A percentile compares a stretch with the other conserved stretches of the same genome.
Evolutionary conservation across 2,888 invertebrate species (phyloP).

Genomic region (Fissipunctia ypsillon): DNA sequence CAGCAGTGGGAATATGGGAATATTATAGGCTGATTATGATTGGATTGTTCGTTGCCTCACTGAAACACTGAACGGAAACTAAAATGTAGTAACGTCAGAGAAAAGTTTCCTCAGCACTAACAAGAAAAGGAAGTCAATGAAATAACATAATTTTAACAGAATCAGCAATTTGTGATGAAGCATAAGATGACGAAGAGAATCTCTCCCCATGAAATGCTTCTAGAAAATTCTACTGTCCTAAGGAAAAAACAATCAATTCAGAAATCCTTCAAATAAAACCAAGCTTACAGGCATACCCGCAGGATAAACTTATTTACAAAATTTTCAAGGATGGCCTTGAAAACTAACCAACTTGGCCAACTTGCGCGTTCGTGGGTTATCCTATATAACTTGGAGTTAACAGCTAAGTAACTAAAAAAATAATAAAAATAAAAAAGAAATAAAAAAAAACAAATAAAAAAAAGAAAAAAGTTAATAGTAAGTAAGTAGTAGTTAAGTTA

Average conservation of each 20-base stretch:
- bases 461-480: no score
- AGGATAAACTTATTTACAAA: background rate
- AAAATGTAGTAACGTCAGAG: background rate
- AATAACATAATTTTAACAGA: background rate
- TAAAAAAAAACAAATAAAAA: no score
- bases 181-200: background rate
- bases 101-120: no score
- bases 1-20: no score
- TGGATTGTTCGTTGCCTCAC: background rate
- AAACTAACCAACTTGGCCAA: conserved; percentile 15
- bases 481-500: no score
- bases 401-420: no score
- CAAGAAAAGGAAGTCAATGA: background rate
- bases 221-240: background rate
- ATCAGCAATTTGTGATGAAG: no score
- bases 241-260: background rate
- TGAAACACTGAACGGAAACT: background rate
- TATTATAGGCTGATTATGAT: no score
- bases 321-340: conserved; percentile 38
- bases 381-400: no score
- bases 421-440: no score
- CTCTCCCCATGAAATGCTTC: background rate
- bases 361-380: no score
- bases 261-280: background rate
- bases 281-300: background rate